A percentile compares a stretch with the other conserved stretches of the same genome.
Conservation (phyloP, 2,888 invertebrate genomes). For the Dynastes grantii region DNA sequence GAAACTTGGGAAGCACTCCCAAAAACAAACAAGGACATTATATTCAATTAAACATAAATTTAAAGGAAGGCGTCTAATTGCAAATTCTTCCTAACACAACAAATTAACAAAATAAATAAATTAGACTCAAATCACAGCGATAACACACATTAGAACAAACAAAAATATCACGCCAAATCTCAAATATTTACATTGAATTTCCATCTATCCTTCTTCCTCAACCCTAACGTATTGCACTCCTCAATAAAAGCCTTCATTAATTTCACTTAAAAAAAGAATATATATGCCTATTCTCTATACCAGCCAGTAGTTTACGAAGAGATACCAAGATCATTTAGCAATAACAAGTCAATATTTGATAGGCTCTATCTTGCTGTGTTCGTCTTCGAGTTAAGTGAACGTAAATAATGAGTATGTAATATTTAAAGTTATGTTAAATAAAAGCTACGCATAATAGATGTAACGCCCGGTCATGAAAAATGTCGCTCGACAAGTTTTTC, state of each 20-base stretch:
- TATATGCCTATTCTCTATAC: no score
- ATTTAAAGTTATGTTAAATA: constrained; percentile 14
- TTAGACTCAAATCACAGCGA: neutral
- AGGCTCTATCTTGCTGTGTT: neutral
- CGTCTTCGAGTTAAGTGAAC: constrained; percentile 19
- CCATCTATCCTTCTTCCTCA: neutral
- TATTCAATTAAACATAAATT: no score
- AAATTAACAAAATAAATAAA: constrained; percentile 45
- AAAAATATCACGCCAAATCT: neutral
- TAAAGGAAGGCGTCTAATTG: neutral
- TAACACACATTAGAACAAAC: neutral
- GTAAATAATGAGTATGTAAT: constrained; percentile 18
- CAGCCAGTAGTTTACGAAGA: neutral
- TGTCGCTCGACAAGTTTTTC: constrained; percentile 18
- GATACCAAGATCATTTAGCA: neutral
- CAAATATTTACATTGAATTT: neutral
- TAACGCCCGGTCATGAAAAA: constrained; percentile 1
- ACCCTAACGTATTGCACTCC: no score
- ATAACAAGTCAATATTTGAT: constrained; percentile 14
- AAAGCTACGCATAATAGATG: neutral
- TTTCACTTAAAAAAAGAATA: no score
- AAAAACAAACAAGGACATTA: no score
- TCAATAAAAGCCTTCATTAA: no score
- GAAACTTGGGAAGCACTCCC: no score
- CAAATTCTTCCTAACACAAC: neutral